A percentile compares a stretch with the other conserved stretches of the same genome.
Conservation (phyloP, 2,797 vertebrate species). For the Pagetopsis macropterus region DNA sequence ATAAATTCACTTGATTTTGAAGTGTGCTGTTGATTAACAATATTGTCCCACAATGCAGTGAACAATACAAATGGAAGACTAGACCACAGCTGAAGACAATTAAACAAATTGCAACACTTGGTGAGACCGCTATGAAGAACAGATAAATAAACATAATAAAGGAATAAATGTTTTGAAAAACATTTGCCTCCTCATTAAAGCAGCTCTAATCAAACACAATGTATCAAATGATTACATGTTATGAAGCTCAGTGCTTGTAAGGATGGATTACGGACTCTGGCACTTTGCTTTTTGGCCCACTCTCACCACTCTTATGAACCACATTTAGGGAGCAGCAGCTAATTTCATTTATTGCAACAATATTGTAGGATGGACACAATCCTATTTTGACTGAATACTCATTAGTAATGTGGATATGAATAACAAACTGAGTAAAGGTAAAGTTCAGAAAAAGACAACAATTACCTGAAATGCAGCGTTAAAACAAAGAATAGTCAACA, state of each 20-base stretch:
- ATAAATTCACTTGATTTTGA: constrained; percentile 16
- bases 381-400: too few relatives aligned
- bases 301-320: background rate
- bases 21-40: constrained; percentile 26
- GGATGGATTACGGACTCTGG: background rate
- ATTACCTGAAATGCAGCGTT: too few relatives aligned
- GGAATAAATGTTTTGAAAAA: background rate
- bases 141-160: background rate
- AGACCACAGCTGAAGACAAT: constrained; percentile 12
- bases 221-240: background rate
- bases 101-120: constrained; percentile 14
- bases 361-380: too few relatives aligned
- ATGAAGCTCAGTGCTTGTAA: background rate
- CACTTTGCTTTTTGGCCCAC: background rate
- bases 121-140: constrained; percentile 1
- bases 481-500: too few relatives aligned
- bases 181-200: background rate
- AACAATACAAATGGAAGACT: background rate
- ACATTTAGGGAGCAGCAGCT: background rate
- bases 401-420: too few relatives aligned
- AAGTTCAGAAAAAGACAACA: too few relatives aligned
- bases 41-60: constrained; percentile 7
- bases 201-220: constrained; percentile 8
- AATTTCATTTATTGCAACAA: background rate
- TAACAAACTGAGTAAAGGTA: too few relatives aligned